Percentiles rank a stretch among this genome's conserved stretches.
phyloP scores from a whole-genome alignment of 37 sponge, comb jelly and placozoan genomes.

The Diacarnus erythraeanus region DNA sequence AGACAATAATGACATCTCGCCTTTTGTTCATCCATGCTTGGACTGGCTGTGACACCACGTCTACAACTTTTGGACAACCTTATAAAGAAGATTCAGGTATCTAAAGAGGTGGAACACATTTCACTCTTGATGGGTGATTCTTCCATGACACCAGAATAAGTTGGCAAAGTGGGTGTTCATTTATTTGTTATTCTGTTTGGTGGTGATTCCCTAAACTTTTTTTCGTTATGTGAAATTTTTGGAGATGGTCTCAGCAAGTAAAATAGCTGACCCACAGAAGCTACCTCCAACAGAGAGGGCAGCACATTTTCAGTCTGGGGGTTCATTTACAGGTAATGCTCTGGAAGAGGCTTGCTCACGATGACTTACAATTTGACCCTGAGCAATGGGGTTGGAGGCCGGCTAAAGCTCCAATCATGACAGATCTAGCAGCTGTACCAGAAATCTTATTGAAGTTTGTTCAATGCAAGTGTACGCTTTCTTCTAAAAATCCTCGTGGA shows the following conservation, averaged over 20 bases:
- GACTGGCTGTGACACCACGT: slow-evolving; percentile 55
- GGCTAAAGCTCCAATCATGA: background rate
- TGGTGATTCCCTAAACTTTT: slow-evolving; percentile 28
- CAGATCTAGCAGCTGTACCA: background rate
- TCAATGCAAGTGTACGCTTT: background rate
- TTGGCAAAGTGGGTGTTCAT: slow-evolving; percentile 37
- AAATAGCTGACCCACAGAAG: slow-evolving; percentile 35
- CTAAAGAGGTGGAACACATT: slow-evolving; percentile 17
- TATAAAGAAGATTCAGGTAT: slow-evolving; percentile 20
- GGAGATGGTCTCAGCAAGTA: slow-evolving; percentile 51
- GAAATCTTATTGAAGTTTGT: background rate
- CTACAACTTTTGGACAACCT: slow-evolving; percentile 35
- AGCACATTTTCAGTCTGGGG: slow-evolving; percentile 46
- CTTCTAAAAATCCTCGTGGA: slow-evolving; percentile 43
- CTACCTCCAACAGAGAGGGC: slow-evolving; percentile 53
- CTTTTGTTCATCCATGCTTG: slow-evolving; percentile 42
- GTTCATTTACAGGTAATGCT: slow-evolving; percentile 47
- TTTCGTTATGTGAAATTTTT: slow-evolving; percentile 47
- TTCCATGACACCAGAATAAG: slow-evolving; percentile 15
- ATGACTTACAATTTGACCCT: slow-evolving; percentile 10
- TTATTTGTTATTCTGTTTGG: slow-evolving; percentile 41
- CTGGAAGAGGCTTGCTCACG: slow-evolving; percentile 18
- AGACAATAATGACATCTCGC: background rate
- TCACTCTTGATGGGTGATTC: slow-evolving; percentile 35
- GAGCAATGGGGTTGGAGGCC: slow-evolving; percentile 5